These are phyloP conservation scores for Florisuga fusca DNA, from an alignment of 2,797 vertebrate genomes.

Conservation along the genomic window DNA sequence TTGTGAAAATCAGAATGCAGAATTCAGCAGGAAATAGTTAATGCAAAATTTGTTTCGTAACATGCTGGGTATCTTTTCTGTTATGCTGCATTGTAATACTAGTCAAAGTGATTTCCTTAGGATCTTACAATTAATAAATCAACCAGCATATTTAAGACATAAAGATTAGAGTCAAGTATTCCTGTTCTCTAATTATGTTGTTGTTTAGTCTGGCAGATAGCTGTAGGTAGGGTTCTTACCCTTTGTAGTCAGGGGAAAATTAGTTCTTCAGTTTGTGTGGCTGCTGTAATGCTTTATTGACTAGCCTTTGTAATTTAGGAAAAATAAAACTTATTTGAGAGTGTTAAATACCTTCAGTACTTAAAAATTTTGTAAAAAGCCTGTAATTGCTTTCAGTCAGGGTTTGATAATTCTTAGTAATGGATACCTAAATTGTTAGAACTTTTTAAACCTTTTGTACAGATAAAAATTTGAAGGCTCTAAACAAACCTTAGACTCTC, in stretches of 20 bases:
- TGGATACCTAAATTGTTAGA: background rate
- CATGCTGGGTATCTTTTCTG: background rate
- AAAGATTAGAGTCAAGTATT: background rate
- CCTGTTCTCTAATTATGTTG: background rate
- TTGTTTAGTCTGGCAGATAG: background rate
- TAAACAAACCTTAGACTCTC: background rate
- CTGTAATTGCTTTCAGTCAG: background rate
- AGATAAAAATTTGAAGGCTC: background rate
- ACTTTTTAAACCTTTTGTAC: background rate
- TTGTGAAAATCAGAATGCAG: background rate
- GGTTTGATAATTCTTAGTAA: background rate
- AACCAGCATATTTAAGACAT: background rate
- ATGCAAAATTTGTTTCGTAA: background rate
- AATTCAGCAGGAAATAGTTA: background rate
- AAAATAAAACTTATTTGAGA: background rate
- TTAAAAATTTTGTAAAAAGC: background rate
- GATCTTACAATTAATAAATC: background rate
- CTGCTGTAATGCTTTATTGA: background rate
- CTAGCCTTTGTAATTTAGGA: background rate
- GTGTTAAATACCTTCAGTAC: background rate
- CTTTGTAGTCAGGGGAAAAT: background rate
- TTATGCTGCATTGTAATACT: background rate
- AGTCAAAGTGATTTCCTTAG: background rate
- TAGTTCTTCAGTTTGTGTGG: background rate
- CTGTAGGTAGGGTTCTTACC: background rate